Conservation (phyloP, 2,888 invertebrate genomes). For the Antheraea yamamai region DNA sequence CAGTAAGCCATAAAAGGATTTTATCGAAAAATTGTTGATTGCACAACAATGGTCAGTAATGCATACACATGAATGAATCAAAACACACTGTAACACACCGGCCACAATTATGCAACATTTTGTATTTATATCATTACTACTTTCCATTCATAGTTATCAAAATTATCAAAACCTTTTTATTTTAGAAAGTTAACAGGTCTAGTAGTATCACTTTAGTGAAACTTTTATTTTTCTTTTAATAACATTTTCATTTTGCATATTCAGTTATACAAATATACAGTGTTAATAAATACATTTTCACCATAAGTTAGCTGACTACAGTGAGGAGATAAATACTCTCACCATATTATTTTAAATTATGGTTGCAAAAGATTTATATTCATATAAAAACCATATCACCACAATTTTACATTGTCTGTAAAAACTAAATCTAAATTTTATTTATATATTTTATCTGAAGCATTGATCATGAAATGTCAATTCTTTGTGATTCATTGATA, state of each 20-base stretch:
- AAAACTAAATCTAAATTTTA: slow-evolving; percentile 7
- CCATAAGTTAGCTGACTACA: neutral
- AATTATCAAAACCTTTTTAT: neutral
- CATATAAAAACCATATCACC: neutral
- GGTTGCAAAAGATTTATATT: neutral
- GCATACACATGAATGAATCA: slow-evolving; percentile 64
- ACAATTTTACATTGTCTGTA: neutral
- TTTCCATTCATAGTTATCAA: neutral
- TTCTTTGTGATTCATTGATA: slow-evolving; percentile 37
- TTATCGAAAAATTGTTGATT: slow-evolving; percentile 79
- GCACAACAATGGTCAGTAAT: slow-evolving; percentile 69
- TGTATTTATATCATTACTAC: slow-evolving; percentile 5
- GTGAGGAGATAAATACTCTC: neutral
- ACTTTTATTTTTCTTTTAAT: neutral
- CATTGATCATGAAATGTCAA: slow-evolving; percentile 39
- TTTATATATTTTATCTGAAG: slow-evolving; percentile 24
- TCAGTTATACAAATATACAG: neutral
- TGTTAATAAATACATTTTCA: too few species aligned
- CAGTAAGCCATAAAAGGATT: slow-evolving; percentile 67
- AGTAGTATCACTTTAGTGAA: neutral
- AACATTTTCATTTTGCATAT: too few species aligned
- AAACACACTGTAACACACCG: slow-evolving; percentile 50
- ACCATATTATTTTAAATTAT: neutral
- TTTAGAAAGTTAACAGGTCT: neutral
- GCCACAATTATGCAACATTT: slow-evolving; percentile 44